These are phyloP conservation scores for Zalophus californianus DNA, from an alignment of 2,797 vertebrate genomes.

Conservation along the genomic window DNA sequence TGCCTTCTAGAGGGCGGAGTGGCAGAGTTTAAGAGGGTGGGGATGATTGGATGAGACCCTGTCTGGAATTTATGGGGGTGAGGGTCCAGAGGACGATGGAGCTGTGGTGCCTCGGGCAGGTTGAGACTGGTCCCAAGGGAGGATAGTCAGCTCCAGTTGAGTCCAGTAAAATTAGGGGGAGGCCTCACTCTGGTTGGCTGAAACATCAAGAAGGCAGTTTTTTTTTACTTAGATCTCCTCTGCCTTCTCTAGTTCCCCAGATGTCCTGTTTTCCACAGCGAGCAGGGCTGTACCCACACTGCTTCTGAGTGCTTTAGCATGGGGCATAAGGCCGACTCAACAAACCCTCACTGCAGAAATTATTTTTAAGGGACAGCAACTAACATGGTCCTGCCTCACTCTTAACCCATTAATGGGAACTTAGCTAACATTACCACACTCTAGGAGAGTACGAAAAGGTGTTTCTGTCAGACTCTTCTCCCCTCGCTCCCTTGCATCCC, in stretches of 20 bases:
- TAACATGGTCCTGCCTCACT: background rate
- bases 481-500: background rate
- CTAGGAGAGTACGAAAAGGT: background rate
- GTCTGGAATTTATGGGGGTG: background rate
- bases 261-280: background rate
- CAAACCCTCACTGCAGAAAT: background rate
- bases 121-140: background rate
- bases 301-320: background rate
- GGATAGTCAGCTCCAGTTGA: background rate
- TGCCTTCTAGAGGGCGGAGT: background rate
- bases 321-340: background rate
- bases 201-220: background rate
- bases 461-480: background rate
- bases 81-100: background rate
- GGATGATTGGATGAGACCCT: background rate
- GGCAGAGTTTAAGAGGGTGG: too few species aligned
- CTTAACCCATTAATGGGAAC: background rate
- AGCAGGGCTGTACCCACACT: background rate
- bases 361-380: background rate
- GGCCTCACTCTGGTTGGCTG: background rate
- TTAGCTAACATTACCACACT: background rate
- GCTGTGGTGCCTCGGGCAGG: background rate
- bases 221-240: background rate
- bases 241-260: too few species aligned
- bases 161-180: background rate